phyloP scores from a whole-genome alignment of 2,797 vertebrate genomes.

The Anabacerthia variegaticeps region DNA sequence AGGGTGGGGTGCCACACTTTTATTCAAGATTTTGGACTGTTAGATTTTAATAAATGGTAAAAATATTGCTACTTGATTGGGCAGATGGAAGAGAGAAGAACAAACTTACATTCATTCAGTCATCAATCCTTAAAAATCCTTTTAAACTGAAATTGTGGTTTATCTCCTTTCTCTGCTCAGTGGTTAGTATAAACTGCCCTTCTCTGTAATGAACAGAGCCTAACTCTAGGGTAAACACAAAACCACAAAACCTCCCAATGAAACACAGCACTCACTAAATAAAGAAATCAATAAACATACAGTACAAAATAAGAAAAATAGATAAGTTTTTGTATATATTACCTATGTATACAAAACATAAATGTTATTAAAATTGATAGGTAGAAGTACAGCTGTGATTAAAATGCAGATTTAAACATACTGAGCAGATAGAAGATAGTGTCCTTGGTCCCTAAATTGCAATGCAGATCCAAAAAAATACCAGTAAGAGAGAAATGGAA shows the following conservation, averaged over 20 bases:
- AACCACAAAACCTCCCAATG: rapidly evolving
- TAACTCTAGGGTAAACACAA: neutral
- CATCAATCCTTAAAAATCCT: neutral
- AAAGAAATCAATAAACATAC: neutral
- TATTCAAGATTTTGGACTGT: neutral
- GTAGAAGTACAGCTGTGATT: neutral
- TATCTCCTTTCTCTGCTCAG: neutral
- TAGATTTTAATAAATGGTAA: neutral
- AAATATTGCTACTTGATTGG: neutral
- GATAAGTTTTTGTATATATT: neutral
- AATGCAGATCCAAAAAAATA: neutral
- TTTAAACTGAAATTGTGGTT: neutral
- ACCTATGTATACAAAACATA: neutral
- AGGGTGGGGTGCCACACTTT: neutral
- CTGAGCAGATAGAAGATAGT: neutral
- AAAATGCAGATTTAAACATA: slow-evolving; percentile 8
- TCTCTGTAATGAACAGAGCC: neutral
- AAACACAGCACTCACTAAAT: neutral
- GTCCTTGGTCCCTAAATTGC: neutral
- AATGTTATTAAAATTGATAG: neutral
- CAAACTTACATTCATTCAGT: neutral
- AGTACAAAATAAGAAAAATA: neutral
- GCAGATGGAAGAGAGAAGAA: neutral
- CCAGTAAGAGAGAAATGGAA: neutral
- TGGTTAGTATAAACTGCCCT: neutral